A percentile compares a stretch with the other conserved stretches of the same genome.
phyloP scores from a whole-genome alignment of 2,888 invertebrate species.

The Electrophaes corylata region DNA sequence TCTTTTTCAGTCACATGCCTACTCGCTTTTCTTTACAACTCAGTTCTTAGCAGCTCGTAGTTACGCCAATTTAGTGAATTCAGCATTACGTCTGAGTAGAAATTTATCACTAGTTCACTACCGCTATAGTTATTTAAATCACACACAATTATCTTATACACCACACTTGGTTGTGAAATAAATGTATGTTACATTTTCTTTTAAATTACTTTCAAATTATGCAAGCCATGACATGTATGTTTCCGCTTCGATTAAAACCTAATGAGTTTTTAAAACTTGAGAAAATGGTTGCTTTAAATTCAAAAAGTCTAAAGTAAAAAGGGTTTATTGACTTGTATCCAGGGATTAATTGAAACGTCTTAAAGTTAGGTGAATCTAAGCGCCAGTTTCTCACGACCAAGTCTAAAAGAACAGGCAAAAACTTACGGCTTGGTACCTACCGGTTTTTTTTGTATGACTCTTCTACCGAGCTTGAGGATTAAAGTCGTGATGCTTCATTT shows the following conservation, averaged over 20 bases:
- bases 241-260: slow-evolving; percentile 16
- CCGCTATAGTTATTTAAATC: slow-evolving; percentile 60
- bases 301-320: not conserved
- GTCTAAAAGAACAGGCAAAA: too few species aligned
- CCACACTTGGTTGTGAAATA: slow-evolving; percentile 51
- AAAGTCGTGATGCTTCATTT: too few species aligned
- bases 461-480: too few species aligned
- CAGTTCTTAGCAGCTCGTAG: slow-evolving; percentile 40
- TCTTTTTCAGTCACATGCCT: too few species aligned
- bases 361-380: too few species aligned
- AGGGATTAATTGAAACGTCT: too few species aligned
- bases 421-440: too few species aligned
- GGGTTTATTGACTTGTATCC: too few species aligned
- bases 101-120: slow-evolving; percentile 56
- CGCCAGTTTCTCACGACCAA: too few species aligned
- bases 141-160: slow-evolving; percentile 47
- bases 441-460: too few species aligned
- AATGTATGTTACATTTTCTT: slow-evolving; percentile 47
- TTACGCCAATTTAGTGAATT: slow-evolving; percentile 45
- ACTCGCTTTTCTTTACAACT: slow-evolving; percentile 2
- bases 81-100: slow-evolving; percentile 49
- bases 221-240: slow-evolving; percentile 18
- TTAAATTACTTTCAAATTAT: slow-evolving; percentile 31
- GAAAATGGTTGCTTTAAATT: not conserved
- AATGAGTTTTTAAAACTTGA: not conserved